Conservation (phyloP, 2,113 vertebrate species). For the Leuciscus idus region DNA sequence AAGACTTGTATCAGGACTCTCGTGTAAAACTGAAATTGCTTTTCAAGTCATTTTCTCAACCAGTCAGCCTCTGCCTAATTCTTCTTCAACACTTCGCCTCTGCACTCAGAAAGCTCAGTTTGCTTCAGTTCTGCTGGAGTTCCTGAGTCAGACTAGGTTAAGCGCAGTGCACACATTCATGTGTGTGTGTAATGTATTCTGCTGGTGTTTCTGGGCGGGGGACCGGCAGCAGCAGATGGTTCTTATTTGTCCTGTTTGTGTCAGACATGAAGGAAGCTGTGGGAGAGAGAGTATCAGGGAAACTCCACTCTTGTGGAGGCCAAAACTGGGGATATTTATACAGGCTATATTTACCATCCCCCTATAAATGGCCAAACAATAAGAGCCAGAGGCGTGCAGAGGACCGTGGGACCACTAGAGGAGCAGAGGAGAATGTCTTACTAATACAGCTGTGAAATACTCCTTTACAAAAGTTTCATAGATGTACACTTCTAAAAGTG, state of each 20-base stretch:
- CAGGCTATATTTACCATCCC: conserved; percentile 45
- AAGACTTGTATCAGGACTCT: too few species aligned
- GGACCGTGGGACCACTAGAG: conserved; percentile 24
- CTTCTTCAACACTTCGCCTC: background rate
- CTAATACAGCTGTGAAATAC: background rate
- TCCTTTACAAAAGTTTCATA: background rate
- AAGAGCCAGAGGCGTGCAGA: conserved; percentile 42
- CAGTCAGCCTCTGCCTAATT: background rate
- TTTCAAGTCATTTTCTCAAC: too few species aligned
- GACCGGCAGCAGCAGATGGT: conserved; percentile 83
- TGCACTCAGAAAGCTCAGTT: background rate
- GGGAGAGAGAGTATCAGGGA: conserved; percentile 69
- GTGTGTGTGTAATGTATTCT: conserved; percentile 72
- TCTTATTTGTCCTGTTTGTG: conserved; percentile 82
- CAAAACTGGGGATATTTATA: conserved; percentile 41
- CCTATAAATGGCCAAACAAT: conserved; percentile 63
- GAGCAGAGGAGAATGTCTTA: background rate
- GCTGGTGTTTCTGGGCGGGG: conserved; percentile 68
- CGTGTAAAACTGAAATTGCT: too few species aligned
- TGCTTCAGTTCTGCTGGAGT: conserved; percentile 1
- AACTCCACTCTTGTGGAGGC: conserved; percentile 44
- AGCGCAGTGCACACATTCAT: background rate
- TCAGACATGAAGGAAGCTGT: conserved; percentile 82
- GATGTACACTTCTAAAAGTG: background rate
- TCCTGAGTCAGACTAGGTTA: conserved; percentile 34